Evolutionary conservation across 2,113 vertebrate genomes (phyloP).

Genomic region (Plectropomus leopardus): DNA sequence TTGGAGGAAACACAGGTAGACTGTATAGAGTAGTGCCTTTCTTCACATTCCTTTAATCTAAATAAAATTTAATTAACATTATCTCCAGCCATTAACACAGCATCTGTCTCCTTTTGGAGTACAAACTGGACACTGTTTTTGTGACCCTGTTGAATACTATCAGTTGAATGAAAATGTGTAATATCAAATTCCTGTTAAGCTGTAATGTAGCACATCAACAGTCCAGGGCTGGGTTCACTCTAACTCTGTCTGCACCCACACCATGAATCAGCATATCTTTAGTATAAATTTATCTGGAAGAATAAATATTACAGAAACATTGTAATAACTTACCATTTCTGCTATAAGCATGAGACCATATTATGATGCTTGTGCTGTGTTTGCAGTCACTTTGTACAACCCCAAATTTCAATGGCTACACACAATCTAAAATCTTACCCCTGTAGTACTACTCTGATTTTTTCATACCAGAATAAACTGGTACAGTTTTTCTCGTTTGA

Average conservation of each 20-base stretch:
- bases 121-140: neutral
- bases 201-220: too few species aligned
- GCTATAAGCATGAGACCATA: slow-evolving; percentile 1
- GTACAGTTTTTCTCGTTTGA: slow-evolving; percentile 28
- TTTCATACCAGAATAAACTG: slow-evolving; percentile 15
- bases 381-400: slow-evolving; percentile 22
- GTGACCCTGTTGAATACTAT: neutral
- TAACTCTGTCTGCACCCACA: too few species aligned
- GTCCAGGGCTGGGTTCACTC: neutral
- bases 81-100: neutral
- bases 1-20: neutral
- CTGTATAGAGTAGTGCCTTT: neutral
- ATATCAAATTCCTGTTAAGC: neutral
- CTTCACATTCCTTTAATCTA: neutral
- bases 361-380: neutral
- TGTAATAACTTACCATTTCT: slow-evolving; percentile 7
- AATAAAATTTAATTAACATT: too few species aligned
- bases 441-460: neutral
- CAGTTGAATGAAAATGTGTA: too few species aligned
- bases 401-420: neutral
- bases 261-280: slow-evolving; percentile 1
- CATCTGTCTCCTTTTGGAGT: neutral
- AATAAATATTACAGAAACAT: neutral
- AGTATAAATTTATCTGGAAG: neutral
- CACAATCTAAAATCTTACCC: slow-evolving; percentile 19